A percentile compares a stretch with the other conserved stretches of the same genome.
These are phyloP conservation scores for Labeo catla DNA, from an alignment of 2,113 vertebrate species.

Conservation along the genomic window DNA sequence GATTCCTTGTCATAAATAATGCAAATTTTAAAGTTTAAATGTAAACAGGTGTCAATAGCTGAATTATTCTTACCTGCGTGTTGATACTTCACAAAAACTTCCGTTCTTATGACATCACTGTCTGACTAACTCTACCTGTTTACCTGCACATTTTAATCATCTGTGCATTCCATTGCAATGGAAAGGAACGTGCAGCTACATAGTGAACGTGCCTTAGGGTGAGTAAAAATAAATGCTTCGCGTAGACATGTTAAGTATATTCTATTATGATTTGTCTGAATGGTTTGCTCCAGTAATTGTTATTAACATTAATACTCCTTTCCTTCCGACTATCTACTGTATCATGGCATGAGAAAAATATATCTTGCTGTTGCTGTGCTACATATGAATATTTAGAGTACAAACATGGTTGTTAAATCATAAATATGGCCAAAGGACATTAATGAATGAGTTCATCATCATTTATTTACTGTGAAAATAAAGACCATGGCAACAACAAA, in stretches of 20 bases:
- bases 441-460: neutral
- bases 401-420: neutral
- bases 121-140: constrained; percentile 47
- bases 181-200: neutral
- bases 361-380: neutral
- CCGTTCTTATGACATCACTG: neutral
- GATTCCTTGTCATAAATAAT: neutral
- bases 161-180: constrained; percentile 1
- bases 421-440: neutral
- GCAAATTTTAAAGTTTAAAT: neutral
- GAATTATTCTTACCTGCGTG: constrained; percentile 29
- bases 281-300: neutral
- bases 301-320: neutral
- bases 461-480: neutral
- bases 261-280: neutral
- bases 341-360: neutral
- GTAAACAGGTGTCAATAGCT: neutral
- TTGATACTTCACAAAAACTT: neutral
- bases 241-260: neutral
- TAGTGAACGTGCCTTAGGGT: neutral
- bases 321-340: neutral
- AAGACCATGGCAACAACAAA: neutral
- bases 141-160: constrained; percentile 14
- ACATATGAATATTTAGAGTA: neutral
- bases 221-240: neutral